A percentile compares a stretch with the other conserved stretches of the same genome.
Conservation (phyloP, 2,113 vertebrate genomes). For the Plectropomus leopardus region DNA sequence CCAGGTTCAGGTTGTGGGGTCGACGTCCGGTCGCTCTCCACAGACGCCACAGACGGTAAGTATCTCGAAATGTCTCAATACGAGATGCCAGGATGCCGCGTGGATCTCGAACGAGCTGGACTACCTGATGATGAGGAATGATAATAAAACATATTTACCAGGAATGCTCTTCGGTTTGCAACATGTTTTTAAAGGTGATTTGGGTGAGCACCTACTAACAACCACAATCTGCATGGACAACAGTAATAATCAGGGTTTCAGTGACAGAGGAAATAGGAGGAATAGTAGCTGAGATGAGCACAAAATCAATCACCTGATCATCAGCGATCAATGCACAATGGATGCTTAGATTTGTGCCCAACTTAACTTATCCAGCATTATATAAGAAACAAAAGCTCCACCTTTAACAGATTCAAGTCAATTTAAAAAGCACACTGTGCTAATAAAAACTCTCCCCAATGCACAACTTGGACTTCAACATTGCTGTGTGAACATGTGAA, state of each 20-base stretch:
- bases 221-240: neutral
- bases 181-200: neutral
- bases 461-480: too few relatives aligned
- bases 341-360: too few relatives aligned
- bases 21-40: slow-evolving; percentile 93
- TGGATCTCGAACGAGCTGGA: slow-evolving; percentile 95
- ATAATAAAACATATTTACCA: neutral
- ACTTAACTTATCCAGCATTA: too few relatives aligned
- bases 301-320: too few relatives aligned
- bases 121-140: slow-evolving; percentile 73
- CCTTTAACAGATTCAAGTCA: too few relatives aligned
- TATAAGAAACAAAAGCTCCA: too few relatives aligned
- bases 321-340: too few relatives aligned
- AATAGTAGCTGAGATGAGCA: too few relatives aligned
- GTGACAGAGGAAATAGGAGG: neutral
- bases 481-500: too few relatives aligned
- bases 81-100: slow-evolving; percentile 93
- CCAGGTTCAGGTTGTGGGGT: slow-evolving; percentile 93
- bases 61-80: slow-evolving; percentile 95
- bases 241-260: neutral
- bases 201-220: neutral
- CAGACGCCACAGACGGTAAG: slow-evolving; percentile 94
- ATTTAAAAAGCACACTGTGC: too few relatives aligned
- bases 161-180: neutral
- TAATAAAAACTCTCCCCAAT: too few relatives aligned